phyloP scores from a whole-genome alignment of 2,797 vertebrate species.

The Sebastes hubbsi region DNA sequence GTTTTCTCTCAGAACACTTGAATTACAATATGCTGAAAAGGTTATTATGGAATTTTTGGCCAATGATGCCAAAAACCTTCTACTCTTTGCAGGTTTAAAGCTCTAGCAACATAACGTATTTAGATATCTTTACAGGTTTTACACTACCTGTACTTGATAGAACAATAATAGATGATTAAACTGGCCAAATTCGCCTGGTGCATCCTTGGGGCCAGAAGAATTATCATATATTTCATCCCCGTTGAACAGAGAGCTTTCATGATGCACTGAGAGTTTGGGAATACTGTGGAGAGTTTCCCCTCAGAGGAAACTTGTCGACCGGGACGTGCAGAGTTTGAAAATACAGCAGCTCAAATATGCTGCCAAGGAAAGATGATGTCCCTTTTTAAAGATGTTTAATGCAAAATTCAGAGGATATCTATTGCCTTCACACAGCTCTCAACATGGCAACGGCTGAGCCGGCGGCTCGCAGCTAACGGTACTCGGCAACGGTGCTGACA shows the following conservation, averaged over 20 bases:
- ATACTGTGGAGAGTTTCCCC: background rate
- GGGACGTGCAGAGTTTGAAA: background rate
- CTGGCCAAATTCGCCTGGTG: too few species aligned
- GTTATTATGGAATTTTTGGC: too few species aligned
- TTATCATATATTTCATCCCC: background rate
- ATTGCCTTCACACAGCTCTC: too few species aligned
- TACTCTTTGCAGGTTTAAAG: too few species aligned
- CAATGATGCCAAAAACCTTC: too few species aligned
- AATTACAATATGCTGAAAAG: too few species aligned
- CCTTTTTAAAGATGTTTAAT: background rate
- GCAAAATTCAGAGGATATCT: background rate
- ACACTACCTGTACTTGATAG: too few species aligned
- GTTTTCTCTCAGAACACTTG: too few species aligned
- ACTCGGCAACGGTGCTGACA: background rate
- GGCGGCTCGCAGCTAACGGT: background rate
- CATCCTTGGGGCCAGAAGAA: background rate
- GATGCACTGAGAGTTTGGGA: background rate
- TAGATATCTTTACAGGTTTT: too few species aligned
- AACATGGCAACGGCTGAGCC: background rate
- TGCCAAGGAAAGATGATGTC: background rate
- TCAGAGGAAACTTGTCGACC: background rate
- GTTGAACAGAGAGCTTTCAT: background rate
- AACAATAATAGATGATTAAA: too few species aligned
- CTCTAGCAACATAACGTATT: too few species aligned
- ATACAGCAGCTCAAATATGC: background rate